phyloP scores from a whole-genome alignment of 2,113 vertebrate genomes.

The Mesembrinibis cayennensis region DNA sequence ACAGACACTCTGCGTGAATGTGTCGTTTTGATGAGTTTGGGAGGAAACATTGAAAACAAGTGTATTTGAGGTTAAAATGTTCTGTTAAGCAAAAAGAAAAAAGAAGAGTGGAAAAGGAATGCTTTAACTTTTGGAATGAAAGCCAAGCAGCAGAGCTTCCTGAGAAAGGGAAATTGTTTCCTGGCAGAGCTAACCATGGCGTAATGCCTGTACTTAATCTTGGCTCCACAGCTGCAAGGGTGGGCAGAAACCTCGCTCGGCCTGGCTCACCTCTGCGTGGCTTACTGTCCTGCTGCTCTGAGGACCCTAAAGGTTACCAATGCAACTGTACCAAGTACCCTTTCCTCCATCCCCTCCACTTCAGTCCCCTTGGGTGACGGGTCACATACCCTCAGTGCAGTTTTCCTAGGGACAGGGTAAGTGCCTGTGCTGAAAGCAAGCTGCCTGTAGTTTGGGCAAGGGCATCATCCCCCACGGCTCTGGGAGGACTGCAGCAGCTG shows the following conservation, averaged over 20 bases:
- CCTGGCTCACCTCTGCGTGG: background rate
- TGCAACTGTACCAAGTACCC: background rate
- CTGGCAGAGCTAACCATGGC: background rate
- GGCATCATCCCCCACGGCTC: background rate
- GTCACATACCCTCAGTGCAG: background rate
- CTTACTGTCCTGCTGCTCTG: background rate
- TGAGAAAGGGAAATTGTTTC: background rate
- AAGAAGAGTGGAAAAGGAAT: background rate
- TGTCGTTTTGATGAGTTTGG: background rate
- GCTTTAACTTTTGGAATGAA: background rate
- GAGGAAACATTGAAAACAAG: background rate
- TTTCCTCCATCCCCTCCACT: background rate
- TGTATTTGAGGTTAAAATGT: background rate
- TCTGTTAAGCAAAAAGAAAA: background rate
- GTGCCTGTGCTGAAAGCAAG: background rate
- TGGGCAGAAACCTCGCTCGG: background rate
- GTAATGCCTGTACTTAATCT: background rate
- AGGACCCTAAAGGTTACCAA: background rate
- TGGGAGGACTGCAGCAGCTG: background rate
- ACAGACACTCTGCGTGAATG: accelerated
- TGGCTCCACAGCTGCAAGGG: background rate
- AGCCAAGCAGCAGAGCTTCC: background rate
- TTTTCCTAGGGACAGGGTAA: background rate
- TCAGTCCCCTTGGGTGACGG: background rate
- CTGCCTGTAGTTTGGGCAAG: background rate